Evolutionary conservation across 2,113 vertebrate genomes (phyloP).

Genomic region (Platysteira castanea): DNA sequence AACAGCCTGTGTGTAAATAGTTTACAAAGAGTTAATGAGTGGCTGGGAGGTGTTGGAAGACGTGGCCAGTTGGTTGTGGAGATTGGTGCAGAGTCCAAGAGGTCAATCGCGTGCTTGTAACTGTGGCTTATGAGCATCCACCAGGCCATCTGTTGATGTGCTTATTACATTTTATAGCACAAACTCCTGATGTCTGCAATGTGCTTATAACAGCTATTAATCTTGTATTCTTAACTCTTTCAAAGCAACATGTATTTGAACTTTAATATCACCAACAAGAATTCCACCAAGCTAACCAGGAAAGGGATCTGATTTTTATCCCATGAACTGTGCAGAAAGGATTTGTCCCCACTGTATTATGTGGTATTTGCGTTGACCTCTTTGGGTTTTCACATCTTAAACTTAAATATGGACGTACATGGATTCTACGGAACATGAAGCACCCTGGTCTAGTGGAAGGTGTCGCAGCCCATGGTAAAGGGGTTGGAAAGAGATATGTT

Average conservation of each 20-base stretch:
- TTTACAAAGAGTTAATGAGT: slow-evolving; percentile 36
- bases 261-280: neutral
- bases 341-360: neutral
- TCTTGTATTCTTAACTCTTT: neutral
- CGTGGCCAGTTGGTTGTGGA: neutral
- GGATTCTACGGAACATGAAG: neutral
- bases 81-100: slow-evolving; percentile 31
- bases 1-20: neutral
- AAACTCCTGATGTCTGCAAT: neutral
- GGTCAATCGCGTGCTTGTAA: slow-evolving; percentile 12
- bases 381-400: neutral
- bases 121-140: slow-evolving; percentile 15
- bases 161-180: slow-evolving; percentile 26
- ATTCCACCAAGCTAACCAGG: neutral
- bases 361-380: neutral
- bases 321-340: neutral
- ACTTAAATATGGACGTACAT: fast-evolving
- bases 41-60: neutral
- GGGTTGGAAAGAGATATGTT: neutral
- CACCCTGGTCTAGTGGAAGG: neutral
- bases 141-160: slow-evolving; percentile 31
- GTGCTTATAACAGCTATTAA: neutral
- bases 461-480: neutral
- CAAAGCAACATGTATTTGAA: neutral
- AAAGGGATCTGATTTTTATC: neutral